phyloP scores from a whole-genome alignment of 2,888 invertebrate genomes.

The Luffia ferchaultella region DNA sequence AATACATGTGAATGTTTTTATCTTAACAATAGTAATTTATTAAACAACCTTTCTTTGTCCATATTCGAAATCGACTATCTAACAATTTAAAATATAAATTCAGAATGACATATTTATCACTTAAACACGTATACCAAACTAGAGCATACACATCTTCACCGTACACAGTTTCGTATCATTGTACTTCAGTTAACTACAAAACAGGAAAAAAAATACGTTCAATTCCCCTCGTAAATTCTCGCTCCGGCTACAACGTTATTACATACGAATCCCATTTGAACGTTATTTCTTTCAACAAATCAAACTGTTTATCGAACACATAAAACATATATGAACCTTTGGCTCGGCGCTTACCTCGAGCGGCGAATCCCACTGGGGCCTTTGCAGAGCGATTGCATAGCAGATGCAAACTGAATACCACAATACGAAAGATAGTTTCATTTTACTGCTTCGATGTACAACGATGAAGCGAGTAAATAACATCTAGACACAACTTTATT shows the following conservation, averaged over 20 bases:
- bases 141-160: too few species aligned
- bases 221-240: neutral
- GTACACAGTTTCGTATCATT: too few species aligned
- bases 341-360: neutral
- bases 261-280: neutral
- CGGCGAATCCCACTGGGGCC: neutral
- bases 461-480: neutral
- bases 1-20: too few species aligned
- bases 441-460: neutral
- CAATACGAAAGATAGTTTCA: neutral
- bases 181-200: too few species aligned
- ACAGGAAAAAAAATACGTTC: too few species aligned
- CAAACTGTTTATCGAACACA: neutral
- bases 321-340: neutral
- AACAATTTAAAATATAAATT: too few species aligned
- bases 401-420: neutral
- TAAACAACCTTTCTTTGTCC: too few species aligned
- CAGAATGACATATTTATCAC: too few species aligned
- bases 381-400: neutral
- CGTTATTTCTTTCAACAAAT: neutral
- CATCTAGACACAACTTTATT: too few species aligned
- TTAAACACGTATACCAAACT: too few species aligned
- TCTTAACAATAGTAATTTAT: too few species aligned
- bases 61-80: too few species aligned
- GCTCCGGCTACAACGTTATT: neutral